Conservation (phyloP, 2,113 vertebrate genomes). For the Haliaeetus leucogaster region DNA sequence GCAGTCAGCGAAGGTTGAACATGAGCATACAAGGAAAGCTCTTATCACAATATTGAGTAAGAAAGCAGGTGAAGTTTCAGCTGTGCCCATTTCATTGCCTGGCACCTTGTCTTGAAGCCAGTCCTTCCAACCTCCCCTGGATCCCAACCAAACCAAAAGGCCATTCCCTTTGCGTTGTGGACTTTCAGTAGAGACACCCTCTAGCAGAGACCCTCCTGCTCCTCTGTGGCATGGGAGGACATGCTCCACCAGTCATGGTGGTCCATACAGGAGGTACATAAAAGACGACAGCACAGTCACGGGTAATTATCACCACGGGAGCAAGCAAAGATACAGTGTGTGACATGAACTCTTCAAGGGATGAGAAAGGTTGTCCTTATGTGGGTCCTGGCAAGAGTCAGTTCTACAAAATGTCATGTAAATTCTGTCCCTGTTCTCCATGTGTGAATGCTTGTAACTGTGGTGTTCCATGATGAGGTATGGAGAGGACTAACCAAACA, state of each 20-base stretch:
- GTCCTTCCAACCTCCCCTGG: background rate
- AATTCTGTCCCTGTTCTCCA: background rate
- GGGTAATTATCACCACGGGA: background rate
- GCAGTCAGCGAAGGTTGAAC: background rate
- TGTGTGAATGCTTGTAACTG: background rate
- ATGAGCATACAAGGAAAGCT: background rate
- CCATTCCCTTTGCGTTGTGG: background rate
- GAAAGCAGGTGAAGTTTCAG: background rate
- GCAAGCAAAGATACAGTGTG: background rate
- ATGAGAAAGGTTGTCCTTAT: background rate
- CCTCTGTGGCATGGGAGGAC: background rate
- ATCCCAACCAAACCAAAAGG: background rate
- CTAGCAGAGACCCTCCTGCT: background rate
- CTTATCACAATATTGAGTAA: background rate
- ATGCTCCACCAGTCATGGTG: background rate
- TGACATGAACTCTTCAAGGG: background rate
- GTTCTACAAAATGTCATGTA: background rate
- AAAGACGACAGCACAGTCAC: background rate
- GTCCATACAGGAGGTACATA: background rate
- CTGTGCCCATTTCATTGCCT: background rate
- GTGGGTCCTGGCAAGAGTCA: background rate
- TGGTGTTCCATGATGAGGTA: accelerated
- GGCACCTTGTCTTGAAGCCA: background rate
- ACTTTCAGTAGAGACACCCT: background rate
- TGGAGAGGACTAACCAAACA: background rate